Conservation (phyloP, 1,140 invertebrate species). For the Drosophila burlai region DNA sequence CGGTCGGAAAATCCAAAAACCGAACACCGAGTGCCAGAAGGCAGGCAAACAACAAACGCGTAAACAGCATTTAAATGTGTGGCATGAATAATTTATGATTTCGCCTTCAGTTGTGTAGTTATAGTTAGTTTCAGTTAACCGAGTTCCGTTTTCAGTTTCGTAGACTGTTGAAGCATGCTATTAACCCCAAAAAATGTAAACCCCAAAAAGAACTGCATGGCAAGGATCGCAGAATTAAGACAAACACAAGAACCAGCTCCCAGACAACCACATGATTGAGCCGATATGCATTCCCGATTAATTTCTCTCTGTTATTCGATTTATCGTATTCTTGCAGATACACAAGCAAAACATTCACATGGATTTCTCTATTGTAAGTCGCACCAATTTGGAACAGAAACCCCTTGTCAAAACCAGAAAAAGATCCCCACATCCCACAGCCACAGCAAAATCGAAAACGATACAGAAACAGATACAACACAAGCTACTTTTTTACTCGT, state of each 20-base stretch:
- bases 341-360: constrained; percentile 84
- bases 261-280: constrained; percentile 46
- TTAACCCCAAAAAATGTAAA: constrained; percentile 23
- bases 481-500: constrained; percentile 41
- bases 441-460: constrained; percentile 31
- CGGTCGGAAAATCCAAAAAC: constrained; percentile 16
- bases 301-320: constrained; percentile 78
- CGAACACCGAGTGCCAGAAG: constrained; percentile 27
- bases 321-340: constrained; percentile 84
- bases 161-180: constrained; percentile 41
- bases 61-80: constrained; percentile 73
- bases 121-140: constrained; percentile 15
- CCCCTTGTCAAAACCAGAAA: constrained; percentile 35
- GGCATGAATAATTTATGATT: constrained; percentile 78
- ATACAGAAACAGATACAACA: constrained; percentile 37
- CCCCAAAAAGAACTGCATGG: constrained; percentile 38
- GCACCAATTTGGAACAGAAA: constrained; percentile 70
- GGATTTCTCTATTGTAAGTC: constrained; percentile 84
- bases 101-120: constrained; percentile 49
- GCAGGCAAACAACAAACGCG: constrained; percentile 39
- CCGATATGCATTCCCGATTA: constrained; percentile 63
- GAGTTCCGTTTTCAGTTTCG: constrained; percentile 30
- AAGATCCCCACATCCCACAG: constrained; percentile 42
- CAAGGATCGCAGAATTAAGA: constrained; percentile 34
- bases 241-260: constrained; percentile 39